Percentiles rank a stretch among this genome's conserved stretches.
phyloP scores from a whole-genome alignment of 2,797 vertebrate species.

The Hylomyscus alleni region DNA sequence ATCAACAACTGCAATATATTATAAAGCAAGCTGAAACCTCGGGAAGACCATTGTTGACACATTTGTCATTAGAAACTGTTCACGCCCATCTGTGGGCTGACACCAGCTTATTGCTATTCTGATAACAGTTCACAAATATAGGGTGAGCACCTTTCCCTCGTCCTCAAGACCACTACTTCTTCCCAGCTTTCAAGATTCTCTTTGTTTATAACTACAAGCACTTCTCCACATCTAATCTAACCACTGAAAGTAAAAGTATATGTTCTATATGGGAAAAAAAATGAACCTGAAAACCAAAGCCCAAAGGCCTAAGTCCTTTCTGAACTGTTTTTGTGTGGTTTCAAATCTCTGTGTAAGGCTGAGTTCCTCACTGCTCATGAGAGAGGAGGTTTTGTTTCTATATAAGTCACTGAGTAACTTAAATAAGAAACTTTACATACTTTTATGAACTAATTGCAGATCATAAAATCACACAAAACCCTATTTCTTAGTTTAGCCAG shows the following conservation, averaged over 20 bases:
- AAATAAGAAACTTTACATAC: conserved; percentile 52
- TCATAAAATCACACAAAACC: conserved; percentile 46
- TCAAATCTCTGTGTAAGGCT: conserved; percentile 7
- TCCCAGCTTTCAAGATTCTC: conserved; percentile 57
- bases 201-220: conserved; percentile 44
- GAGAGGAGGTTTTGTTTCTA: conserved; percentile 63
- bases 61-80: conserved; percentile 6
- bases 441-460: conserved; percentile 45
- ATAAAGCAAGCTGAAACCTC: conserved; percentile 42
- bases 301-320: neutral
- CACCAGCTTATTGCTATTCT: conserved; percentile 27
- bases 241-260: conserved; percentile 41
- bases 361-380: neutral
- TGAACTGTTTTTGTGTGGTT: neutral
- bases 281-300: conserved; percentile 47
- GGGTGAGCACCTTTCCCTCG: conserved; percentile 27
- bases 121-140: conserved; percentile 58
- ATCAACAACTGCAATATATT: conserved; percentile 58
- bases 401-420: conserved; percentile 1
- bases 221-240: conserved; percentile 36
- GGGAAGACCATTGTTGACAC: neutral
- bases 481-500: conserved; percentile 17
- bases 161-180: conserved; percentile 38
- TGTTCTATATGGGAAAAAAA: neutral
- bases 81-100: neutral